A percentile compares a stretch with the other conserved stretches of the same genome.
Conservation (phyloP, 2,113 vertebrate species). For the Pseudopodoces humilis region DNA sequence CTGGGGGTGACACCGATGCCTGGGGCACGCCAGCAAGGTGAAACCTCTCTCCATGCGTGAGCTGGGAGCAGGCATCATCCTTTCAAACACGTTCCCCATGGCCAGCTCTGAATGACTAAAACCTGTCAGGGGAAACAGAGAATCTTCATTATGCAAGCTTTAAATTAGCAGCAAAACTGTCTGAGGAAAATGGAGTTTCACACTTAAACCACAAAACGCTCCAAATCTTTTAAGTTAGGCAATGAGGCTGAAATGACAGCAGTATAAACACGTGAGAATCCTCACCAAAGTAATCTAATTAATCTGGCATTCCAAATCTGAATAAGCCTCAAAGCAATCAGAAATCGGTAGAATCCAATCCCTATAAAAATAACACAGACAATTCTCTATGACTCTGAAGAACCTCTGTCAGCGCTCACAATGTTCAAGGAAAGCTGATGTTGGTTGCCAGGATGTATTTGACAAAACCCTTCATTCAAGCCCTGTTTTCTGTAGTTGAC, state of each 20-base stretch:
- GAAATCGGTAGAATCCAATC: neutral
- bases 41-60: slow-evolving; percentile 10
- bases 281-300: neutral
- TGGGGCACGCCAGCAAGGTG: slow-evolving; percentile 72
- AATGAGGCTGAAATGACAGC: neutral
- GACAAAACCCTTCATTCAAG: neutral
- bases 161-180: neutral
- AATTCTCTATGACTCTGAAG: neutral
- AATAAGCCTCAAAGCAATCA: neutral
- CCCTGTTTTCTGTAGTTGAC: neutral
- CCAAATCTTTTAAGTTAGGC: neutral
- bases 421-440: neutral
- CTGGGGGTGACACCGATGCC: slow-evolving; percentile 72
- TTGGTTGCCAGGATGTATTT: neutral
- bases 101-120: slow-evolving; percentile 66
- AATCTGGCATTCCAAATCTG: neutral
- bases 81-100: slow-evolving; percentile 77
- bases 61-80: slow-evolving; percentile 35
- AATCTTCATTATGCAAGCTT: neutral
- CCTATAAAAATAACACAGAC: neutral
- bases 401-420: neutral
- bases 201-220: neutral
- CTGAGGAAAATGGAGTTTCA: neutral
- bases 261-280: neutral
- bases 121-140: neutral